Evolutionary conservation across 2,888 invertebrate genomes (phyloP), one percentile per base, ranked within the genome.

Genomic region (Aromia moschata): DNA sequence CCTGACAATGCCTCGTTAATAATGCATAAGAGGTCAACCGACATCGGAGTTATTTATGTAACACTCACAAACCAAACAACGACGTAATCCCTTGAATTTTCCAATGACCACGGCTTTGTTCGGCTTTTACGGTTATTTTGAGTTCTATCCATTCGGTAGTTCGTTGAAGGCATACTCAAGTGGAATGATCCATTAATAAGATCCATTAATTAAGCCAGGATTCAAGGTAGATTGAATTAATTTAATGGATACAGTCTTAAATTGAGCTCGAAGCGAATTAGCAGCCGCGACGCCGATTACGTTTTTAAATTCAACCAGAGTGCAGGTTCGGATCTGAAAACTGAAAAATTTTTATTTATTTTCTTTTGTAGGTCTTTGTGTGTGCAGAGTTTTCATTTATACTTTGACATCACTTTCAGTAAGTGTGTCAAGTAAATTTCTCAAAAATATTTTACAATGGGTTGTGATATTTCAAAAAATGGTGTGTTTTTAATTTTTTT

Each of bases 191-290:
- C 31, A 47, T 58, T 58, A 58, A 58, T 58, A 43, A 54, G 58
- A 58, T 58, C 54, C 58, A 58, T 43, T 54, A 54, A 54, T 58
- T 58, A 58, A 58, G 52, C 18, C 40, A 31, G 43, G 51, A 25
- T 25, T 7, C 10, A 52, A 52, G 52, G 46, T 40, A 54, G 47
- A 63, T 63, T 52, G 62, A 58, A 56, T 66, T 64, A 66, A 66
- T 66, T 66, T 62, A 66, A 66, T 56, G 56, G 46, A 54, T 60
- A 56, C 58, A 47, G 38, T 58, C 60, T 64, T 46, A 64, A 66
- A 66, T 66, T 62, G 62, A 58, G 64, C 64, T 58, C 56, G 60
- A 66, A 64, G 62, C 60, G 62, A 60, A 64, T 64, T 64, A 66
- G 60, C 62, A 60, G 60, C 60, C 64, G 60, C 62, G 62, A 56